Percentiles rank a stretch among this genome's conserved stretches.
Conservation (phyloP, 92 coral and sea anemone genomes). For the Montipora capitata region DNA sequence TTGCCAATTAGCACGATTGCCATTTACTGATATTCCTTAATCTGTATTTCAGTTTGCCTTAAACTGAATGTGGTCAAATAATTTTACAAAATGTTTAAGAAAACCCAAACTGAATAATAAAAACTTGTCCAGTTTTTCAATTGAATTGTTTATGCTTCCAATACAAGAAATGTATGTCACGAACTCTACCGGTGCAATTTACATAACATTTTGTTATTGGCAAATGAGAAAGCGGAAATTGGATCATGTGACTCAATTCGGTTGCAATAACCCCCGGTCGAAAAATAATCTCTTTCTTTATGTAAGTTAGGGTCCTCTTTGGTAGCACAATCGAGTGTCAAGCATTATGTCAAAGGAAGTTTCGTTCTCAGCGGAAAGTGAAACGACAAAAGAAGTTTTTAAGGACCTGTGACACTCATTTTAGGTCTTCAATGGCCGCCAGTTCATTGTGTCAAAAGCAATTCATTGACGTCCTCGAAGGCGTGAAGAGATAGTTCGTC, state of each 20-base stretch:
- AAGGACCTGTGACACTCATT: constrained; percentile 17
- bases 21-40: background rate
- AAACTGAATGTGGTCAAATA: background rate
- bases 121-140: background rate
- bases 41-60: background rate
- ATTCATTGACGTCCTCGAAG: constrained; percentile 28
- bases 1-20: constrained; percentile 5
- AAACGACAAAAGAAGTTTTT: constrained; percentile 25
- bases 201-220: constrained; percentile 14
- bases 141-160: constrained; percentile 33
- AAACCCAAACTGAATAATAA: background rate
- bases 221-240: constrained; percentile 24
- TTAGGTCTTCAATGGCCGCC: constrained; percentile 29
- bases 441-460: background rate
- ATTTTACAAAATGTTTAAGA: background rate
- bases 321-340: background rate
- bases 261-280: constrained; percentile 39
- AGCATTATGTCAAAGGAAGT: background rate
- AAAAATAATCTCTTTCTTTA: constrained; percentile 22
- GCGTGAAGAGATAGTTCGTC: constrained; percentile 12
- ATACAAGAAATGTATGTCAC: constrained; percentile 41
- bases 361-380: constrained; percentile 10
- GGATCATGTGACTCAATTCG: constrained; percentile 35
- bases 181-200: constrained; percentile 22
- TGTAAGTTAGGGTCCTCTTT: background rate